Evolutionary conservation across 2,888 invertebrate genomes (phyloP).

Genomic region (Morpho achilles): DNA sequence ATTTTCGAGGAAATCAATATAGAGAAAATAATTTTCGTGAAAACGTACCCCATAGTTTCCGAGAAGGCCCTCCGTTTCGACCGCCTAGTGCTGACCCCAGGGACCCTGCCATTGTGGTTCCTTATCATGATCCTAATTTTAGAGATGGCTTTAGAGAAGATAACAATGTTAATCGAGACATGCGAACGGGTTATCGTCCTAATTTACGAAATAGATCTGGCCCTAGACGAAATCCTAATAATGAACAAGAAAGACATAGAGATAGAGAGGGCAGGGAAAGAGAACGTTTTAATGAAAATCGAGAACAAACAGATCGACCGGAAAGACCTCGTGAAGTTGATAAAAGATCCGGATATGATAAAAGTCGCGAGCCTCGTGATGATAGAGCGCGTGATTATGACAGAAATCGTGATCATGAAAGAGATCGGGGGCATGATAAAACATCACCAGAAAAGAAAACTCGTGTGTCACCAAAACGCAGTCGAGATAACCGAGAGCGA

Average conservation of each 20-base stretch:
- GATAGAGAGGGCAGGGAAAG: slow-evolving; percentile 66
- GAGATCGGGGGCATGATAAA: slow-evolving; percentile 62
- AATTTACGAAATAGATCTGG: slow-evolving; percentile 50
- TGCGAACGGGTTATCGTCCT: slow-evolving; percentile 52
- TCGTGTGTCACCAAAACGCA: slow-evolving; percentile 60
- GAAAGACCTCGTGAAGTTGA: slow-evolving; percentile 65
- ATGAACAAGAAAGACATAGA: slow-evolving; percentile 60
- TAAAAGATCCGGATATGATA: slow-evolving; percentile 50
- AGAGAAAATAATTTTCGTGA: slow-evolving; percentile 63
- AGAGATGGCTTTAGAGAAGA: slow-evolving; percentile 62
- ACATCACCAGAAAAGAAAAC: slow-evolving; percentile 61
- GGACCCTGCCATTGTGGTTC: slow-evolving; percentile 44
- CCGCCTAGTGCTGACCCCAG: slow-evolving; percentile 62
- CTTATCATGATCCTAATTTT: slow-evolving; percentile 60
- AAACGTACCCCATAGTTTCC: slow-evolving; percentile 54
- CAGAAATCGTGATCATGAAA: slow-evolving; percentile 52
- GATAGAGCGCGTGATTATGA: slow-evolving; percentile 46
- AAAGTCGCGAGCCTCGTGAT: slow-evolving; percentile 52
- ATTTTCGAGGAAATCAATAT: slow-evolving; percentile 56
- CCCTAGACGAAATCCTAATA: slow-evolving; percentile 56
- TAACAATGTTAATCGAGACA: slow-evolving; percentile 47
- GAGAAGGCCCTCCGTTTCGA: slow-evolving; percentile 58
- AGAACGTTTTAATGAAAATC: slow-evolving; percentile 60
- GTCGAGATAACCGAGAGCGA: slow-evolving; percentile 58
- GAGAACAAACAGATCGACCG: slow-evolving; percentile 56